A percentile compares a stretch with the other conserved stretches of the same genome.
Conservation (phyloP, 1,140 invertebrate genomes). For the Drosophila albomicans region DNA sequence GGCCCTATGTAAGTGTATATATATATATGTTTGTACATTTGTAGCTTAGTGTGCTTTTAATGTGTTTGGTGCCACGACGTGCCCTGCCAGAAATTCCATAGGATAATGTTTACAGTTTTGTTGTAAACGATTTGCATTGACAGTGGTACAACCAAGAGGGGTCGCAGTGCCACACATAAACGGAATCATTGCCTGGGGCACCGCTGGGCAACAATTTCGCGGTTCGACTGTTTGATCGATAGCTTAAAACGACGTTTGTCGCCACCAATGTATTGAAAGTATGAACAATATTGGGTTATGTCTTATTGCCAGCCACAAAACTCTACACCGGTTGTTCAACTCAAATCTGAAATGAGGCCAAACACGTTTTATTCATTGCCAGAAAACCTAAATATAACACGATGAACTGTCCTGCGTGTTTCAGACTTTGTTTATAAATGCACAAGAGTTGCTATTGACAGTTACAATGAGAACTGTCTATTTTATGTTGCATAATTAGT, state of each 20-base stretch:
- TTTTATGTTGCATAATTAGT: conserved; percentile 51
- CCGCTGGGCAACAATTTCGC: conserved; percentile 18
- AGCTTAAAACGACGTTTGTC: conserved; percentile 52
- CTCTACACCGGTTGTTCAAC: conserved; percentile 66
- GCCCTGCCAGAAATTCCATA: conserved; percentile 72
- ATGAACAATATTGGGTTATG: conserved; percentile 66
- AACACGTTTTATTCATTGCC: conserved; percentile 53
- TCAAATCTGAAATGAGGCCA: conserved; percentile 63
- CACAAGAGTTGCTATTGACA: conserved; percentile 54
- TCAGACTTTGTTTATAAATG: conserved; percentile 22
- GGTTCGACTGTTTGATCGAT: conserved; percentile 73
- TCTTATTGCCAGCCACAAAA: not conserved
- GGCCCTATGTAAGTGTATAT: conserved; percentile 14
- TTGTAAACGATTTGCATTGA: conserved; percentile 43
- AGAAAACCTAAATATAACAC: not conserved
- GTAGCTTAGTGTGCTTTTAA: conserved; percentile 77
- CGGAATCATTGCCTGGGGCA: not conserved
- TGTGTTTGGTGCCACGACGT: conserved; percentile 82
- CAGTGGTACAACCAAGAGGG: conserved; percentile 44
- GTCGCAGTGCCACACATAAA: not conserved
- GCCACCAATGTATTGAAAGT: conserved; percentile 67
- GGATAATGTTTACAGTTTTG: conserved; percentile 65
- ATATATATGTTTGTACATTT: conserved; percentile 16
- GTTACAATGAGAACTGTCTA: conserved; percentile 25
- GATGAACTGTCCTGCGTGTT: conserved; percentile 55